Percentiles rank a stretch among this genome's conserved stretches.
Evolutionary conservation across 2,113 vertebrate genomes (phyloP).

Genomic region (Myotis yumanensis): DNA sequence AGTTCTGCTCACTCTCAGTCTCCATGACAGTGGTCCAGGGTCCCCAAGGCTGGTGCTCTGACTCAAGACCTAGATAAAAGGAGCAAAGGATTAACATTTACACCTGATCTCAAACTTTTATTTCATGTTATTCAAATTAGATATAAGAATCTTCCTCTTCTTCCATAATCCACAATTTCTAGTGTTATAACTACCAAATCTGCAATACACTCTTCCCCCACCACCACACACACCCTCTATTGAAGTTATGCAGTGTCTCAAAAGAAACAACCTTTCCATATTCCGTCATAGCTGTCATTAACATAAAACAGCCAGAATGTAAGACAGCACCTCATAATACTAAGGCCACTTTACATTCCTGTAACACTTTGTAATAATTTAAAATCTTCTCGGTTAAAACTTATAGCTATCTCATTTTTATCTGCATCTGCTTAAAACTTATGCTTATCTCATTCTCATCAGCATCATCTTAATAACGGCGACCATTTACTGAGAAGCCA

Average conservation of each 20-base stretch:
- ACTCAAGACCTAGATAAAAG: slow-evolving; percentile 76
- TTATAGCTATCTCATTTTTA: background rate
- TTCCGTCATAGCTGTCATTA: background rate
- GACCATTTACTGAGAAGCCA: background rate
- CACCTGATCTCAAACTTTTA: background rate
- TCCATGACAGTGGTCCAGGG: slow-evolving; percentile 88
- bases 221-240: background rate
- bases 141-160: background rate
- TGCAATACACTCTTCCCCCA: background rate
- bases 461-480: background rate
- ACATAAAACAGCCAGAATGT: background rate
- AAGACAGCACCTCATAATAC: background rate
- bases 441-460: background rate
- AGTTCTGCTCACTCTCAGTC: slow-evolving; percentile 95
- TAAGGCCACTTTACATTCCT: background rate
- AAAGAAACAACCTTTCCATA: slow-evolving; percentile 3
- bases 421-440: background rate
- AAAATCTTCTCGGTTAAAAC: background rate
- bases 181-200: background rate
- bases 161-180: background rate
- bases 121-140: background rate
- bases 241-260: background rate
- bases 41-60: slow-evolving; percentile 64
- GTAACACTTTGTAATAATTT: background rate
- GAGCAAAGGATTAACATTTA: slow-evolving; percentile 4